A percentile compares a stretch with the other conserved stretches of the same genome.
Conservation (phyloP, 2,797 vertebrate genomes). For the Liasis olivaceus region DNA sequence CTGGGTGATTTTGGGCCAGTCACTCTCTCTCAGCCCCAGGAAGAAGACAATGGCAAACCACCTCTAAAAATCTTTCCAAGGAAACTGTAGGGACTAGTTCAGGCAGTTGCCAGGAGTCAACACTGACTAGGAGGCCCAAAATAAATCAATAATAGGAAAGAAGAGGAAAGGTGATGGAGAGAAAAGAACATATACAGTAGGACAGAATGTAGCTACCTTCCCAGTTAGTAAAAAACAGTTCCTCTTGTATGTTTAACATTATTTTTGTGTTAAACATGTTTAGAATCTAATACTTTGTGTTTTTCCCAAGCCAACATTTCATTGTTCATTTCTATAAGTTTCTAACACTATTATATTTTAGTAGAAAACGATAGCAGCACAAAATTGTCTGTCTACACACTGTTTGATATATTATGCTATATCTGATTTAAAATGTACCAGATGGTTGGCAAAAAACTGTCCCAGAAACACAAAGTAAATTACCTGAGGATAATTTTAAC, state of each 20-base stretch:
- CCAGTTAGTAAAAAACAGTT: neutral
- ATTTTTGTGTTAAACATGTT: neutral
- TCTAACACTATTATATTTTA: neutral
- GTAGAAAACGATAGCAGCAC: neutral
- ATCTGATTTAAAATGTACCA: neutral
- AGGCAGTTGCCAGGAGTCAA: neutral
- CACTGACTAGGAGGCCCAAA: neutral
- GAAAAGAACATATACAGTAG: too few species aligned
- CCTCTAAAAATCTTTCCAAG: too few species aligned
- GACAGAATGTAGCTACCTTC: neutral
- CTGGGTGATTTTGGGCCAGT: neutral
- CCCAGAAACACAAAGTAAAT: conserved; percentile 1
- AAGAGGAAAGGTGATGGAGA: neutral
- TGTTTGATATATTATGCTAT: neutral
- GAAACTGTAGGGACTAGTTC: neutral
- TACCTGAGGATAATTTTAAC: conserved; percentile 28
- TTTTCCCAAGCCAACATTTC: neutral
- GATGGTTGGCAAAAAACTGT: conserved; percentile 17
- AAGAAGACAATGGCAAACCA: too few species aligned
- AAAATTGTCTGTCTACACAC: neutral
- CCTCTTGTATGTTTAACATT: neutral
- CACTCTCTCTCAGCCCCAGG: neutral
- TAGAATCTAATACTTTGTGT: neutral
- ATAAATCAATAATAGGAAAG: neutral
- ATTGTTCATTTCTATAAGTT: neutral